Conservation (phyloP, 1,140 invertebrate genomes). For the Ptiloglossa arizonensis region DNA sequence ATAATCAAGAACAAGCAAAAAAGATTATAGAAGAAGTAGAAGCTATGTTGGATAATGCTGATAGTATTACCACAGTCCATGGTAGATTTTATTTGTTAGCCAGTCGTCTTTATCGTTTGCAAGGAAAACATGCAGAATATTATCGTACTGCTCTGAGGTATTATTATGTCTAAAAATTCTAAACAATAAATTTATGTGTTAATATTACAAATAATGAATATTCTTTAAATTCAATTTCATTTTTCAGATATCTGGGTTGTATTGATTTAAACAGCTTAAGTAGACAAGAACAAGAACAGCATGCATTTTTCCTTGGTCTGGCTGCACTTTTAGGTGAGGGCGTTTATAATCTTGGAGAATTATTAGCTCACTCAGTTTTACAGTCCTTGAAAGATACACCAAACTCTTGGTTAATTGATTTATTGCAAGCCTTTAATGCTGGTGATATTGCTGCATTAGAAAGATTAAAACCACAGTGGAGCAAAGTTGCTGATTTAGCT, state of each 20-base stretch:
- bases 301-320: constrained; percentile 95
- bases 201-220: background rate
- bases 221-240: constrained; percentile 16
- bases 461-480: constrained; percentile 90
- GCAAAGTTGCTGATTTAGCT: constrained; percentile 92
- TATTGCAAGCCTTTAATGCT: constrained; percentile 95
- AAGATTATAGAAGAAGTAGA: constrained; percentile 96
- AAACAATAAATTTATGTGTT: background rate
- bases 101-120: constrained; percentile 91
- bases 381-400: constrained; percentile 91
- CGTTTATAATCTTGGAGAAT: constrained; percentile 98
- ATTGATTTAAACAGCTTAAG: constrained; percentile 88
- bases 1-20: constrained; percentile 92
- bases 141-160: constrained; percentile 95
- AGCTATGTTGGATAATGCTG: constrained; percentile 91
- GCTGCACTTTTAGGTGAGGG: constrained; percentile 97
- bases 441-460: constrained; percentile 95
- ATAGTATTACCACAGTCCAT: constrained; percentile 96
- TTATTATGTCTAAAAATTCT: background rate
- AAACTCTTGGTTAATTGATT: constrained; percentile 94
- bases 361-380: constrained; percentile 97
- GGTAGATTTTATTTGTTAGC: constrained; percentile 97
- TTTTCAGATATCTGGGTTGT: constrained; percentile 92
- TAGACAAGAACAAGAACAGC: constrained; percentile 88
- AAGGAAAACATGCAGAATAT: constrained; percentile 95